Evolutionary conservation across 2,888 invertebrate genomes (phyloP).

Genomic region (Tenthredo livida): DNA sequence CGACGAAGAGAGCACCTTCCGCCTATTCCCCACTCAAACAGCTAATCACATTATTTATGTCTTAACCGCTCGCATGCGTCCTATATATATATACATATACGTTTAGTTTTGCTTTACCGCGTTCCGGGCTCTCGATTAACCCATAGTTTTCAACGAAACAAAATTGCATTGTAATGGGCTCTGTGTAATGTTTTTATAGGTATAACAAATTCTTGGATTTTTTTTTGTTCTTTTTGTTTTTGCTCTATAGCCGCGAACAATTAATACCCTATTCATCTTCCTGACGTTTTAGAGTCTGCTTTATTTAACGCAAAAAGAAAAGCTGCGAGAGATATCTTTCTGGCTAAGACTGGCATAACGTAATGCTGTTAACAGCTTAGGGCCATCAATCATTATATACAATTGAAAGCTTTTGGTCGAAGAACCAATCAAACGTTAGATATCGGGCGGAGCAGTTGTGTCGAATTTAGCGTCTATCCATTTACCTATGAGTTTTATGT

Average conservation of each 20-base stretch:
- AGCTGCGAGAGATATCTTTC: slow-evolving; percentile 12
- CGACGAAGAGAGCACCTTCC: slow-evolving; percentile 69
- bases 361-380: slow-evolving; percentile 51
- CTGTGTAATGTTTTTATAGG: not conserved
- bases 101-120: not conserved
- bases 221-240: not conserved
- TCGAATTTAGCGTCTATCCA: slow-evolving; percentile 4
- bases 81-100: not conserved
- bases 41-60: slow-evolving; percentile 65
- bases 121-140: slow-evolving; percentile 34
- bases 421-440: slow-evolving; percentile 29
- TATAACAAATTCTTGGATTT: not conserved
- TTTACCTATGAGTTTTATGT: not conserved
- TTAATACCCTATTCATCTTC: slow-evolving; percentile 10
- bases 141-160: slow-evolving; percentile 2
- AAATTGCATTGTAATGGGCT: slow-evolving; percentile 32
- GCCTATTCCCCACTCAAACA: slow-evolving; percentile 59
- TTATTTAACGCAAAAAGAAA: slow-evolving; percentile 5
- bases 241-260: not conserved
- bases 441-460: slow-evolving; percentile 33
- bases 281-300: not conserved
- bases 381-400: slow-evolving; percentile 41
- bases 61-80: slow-evolving; percentile 61
- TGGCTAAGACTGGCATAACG: not conserved
- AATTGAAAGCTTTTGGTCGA: slow-evolving; percentile 31